phyloP scores from a whole-genome alignment of 2,888 invertebrate genomes.

The Mesorhabditis spiculigera region DNA sequence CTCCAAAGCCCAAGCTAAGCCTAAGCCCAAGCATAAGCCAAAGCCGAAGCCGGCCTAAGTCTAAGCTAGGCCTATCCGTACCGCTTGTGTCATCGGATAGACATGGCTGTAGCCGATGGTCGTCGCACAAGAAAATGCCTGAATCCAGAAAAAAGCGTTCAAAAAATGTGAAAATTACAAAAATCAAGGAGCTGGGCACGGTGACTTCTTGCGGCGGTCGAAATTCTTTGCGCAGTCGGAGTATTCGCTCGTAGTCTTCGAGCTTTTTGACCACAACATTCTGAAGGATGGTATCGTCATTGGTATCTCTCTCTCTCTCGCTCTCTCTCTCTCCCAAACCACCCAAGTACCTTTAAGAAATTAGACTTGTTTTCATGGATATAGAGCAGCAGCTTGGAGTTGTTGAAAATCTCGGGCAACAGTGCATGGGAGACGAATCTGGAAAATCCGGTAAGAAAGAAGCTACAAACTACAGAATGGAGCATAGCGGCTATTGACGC shows the following conservation, averaged over 20 bases:
- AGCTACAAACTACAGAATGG: no score
- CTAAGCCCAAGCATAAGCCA: no score
- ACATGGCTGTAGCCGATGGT: conserved; percentile 59
- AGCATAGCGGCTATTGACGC: neutral
- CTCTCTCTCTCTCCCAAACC: neutral
- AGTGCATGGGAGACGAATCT: conserved; percentile 27
- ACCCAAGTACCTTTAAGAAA: neutral
- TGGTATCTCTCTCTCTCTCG: neutral
- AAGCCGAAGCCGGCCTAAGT: no score
- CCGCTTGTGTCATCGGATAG: conserved; percentile 55
- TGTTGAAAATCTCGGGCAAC: conserved; percentile 46
- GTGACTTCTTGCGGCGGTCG: conserved; percentile 10
- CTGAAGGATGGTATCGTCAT: conserved; percentile 9
- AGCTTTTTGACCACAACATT: conserved; percentile 24
- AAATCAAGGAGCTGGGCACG: conserved; percentile 27
- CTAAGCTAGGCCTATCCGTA: neutral
- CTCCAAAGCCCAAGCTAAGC: neutral
- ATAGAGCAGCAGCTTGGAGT: conserved; percentile 33
- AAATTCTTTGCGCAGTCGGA: neutral
- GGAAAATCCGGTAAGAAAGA: neutral
- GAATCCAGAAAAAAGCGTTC: conserved; percentile 1
- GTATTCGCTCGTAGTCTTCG: conserved; percentile 26
- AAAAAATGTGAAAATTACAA: conserved; percentile 16
- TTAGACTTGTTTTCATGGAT: conserved; percentile 33
- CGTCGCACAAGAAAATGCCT: conserved; percentile 31